phyloP scores from a whole-genome alignment of 2,797 vertebrate genomes.

The Somateria mollissima region DNA sequence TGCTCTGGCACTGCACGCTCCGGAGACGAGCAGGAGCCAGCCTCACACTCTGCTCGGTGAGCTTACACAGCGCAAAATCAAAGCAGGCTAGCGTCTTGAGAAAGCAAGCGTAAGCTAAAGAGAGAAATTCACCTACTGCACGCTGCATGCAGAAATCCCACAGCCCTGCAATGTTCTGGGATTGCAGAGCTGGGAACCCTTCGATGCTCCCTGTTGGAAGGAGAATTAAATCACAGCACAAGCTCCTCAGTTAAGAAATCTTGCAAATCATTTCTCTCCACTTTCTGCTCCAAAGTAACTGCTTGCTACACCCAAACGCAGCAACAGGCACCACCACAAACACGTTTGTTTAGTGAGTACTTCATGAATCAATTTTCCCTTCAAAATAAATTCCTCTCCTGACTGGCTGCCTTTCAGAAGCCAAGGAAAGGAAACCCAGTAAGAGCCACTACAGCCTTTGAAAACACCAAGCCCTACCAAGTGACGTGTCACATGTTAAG shows the following conservation, averaged over 20 bases:
- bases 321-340: accelerated
- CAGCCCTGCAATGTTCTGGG: too few relatives aligned
- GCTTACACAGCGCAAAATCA: accelerated
- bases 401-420: neutral
- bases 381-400: neutral
- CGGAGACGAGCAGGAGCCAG: accelerated
- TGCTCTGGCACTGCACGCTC: accelerated
- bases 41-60: neutral
- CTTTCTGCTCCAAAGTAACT: neutral
- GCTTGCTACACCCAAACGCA: neutral
- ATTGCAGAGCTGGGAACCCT: neutral
- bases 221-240: neutral
- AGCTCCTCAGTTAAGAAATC: neutral
- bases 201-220: neutral
- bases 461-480: neutral
- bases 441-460: neutral
- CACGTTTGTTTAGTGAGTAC: neutral
- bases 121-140: neutral
- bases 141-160: neutral
- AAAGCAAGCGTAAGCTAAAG: neutral
- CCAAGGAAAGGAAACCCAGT: neutral
- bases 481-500: neutral
- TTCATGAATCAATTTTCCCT: neutral
- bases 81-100: neutral
- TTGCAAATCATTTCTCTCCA: neutral